A percentile compares a stretch with the other conserved stretches of the same genome.
Conservation (phyloP, 1,140 invertebrate species). For the Drosophila santomea region DNA sequence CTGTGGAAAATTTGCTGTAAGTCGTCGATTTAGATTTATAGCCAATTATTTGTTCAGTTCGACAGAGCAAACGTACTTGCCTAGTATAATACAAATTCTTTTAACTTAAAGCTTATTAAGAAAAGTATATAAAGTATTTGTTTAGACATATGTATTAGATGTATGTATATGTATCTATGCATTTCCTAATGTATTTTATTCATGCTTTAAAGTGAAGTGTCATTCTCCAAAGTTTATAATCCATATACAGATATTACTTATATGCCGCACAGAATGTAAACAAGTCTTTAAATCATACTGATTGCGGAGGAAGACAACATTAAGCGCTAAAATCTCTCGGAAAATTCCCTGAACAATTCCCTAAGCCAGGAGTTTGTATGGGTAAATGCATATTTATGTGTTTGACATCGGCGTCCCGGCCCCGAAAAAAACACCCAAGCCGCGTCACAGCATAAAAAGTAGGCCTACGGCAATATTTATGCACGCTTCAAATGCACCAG, state of each 20-base stretch:
- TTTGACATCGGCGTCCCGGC: conserved; percentile 31
- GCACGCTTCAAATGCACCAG: conserved; percentile 71
- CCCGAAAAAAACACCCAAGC: not conserved
- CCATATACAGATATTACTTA: not conserved
- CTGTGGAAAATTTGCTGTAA: conserved; percentile 29
- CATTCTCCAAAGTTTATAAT: not conserved
- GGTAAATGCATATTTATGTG: conserved; percentile 43
- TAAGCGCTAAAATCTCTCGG: not conserved
- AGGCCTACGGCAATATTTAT: conserved; percentile 77
- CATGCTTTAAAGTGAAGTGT: not conserved
- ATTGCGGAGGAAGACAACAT: not conserved
- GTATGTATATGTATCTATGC: too few relatives aligned
- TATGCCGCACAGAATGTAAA: not conserved
- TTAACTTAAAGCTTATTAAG: too few relatives aligned
- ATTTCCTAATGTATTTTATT: too few relatives aligned
- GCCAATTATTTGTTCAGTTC: conserved; percentile 4
- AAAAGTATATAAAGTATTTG: too few relatives aligned
- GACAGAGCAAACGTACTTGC: not conserved
- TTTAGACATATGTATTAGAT: too few relatives aligned
- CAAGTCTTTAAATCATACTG: not conserved
- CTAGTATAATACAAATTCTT: too few relatives aligned
- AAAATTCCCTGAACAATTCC: conserved; percentile 10
- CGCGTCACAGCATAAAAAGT: conserved; percentile 53
- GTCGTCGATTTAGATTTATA: conserved; percentile 6
- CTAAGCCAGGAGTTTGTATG: conserved; percentile 6